phyloP scores from a whole-genome alignment of 2,113 vertebrate genomes.

The Tachuris rubrigastra region DNA sequence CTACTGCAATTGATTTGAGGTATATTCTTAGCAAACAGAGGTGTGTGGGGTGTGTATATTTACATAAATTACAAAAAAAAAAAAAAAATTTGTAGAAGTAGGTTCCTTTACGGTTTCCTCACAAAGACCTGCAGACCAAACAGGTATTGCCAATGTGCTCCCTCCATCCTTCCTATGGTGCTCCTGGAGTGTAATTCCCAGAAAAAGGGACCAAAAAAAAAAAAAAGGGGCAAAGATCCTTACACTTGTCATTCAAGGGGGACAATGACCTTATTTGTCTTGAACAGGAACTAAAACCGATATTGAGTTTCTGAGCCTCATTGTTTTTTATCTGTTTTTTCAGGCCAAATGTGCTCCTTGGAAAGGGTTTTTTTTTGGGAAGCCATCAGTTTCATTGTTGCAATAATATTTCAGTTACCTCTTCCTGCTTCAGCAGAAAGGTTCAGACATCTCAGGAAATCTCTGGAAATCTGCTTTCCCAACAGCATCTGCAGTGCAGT shows the following conservation, averaged over 20 bases:
- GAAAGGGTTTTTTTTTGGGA: background rate
- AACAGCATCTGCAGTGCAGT: background rate
- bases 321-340: background rate
- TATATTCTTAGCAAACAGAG: background rate
- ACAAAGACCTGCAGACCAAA: background rate
- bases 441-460: background rate
- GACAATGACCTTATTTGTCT: background rate
- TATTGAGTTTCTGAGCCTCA: fast-evolving
- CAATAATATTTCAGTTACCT: background rate
- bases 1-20: background rate
- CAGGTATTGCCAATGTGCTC: background rate
- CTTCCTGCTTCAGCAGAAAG: background rate
- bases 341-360: background rate
- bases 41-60: fast-evolving
- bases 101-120: background rate
- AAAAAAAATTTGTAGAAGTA: background rate
- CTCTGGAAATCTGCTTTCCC: background rate
- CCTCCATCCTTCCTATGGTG: background rate
- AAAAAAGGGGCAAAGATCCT: background rate
- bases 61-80: background rate
- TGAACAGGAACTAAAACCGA: background rate
- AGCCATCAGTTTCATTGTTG: background rate
- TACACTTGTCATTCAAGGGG: too few relatives aligned
- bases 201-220: background rate
- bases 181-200: background rate